Conservation (phyloP, 2,888 invertebrate genomes). For the Morpho achilles region DNA sequence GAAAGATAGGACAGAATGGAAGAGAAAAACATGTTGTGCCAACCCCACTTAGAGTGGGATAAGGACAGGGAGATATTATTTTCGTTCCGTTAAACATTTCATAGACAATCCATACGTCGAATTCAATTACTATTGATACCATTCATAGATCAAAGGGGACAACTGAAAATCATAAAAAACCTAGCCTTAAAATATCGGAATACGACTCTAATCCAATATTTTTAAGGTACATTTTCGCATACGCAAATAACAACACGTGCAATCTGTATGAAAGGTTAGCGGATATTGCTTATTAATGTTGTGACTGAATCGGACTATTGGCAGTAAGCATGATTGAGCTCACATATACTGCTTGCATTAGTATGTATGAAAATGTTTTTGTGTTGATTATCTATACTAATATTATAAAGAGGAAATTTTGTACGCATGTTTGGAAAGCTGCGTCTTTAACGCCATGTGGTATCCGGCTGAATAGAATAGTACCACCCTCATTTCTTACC, state of each 20-base stretch:
- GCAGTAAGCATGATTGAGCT: constrained; percentile 62
- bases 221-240: constrained; percentile 32
- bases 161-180: constrained; percentile 15
- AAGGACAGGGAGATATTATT: too few species aligned
- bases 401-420: too few species aligned
- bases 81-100: constrained; percentile 2
- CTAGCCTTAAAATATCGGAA: constrained; percentile 27
- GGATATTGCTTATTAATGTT: constrained; percentile 74
- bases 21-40: too few species aligned
- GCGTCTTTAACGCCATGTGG: too few species aligned
- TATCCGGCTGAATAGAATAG: too few species aligned
- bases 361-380: too few species aligned
- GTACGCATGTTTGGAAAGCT: too few species aligned
- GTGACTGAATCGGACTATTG: constrained; percentile 62
- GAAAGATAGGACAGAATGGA: too few species aligned
- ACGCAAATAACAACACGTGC: constrained; percentile 46
- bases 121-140: constrained; percentile 48
- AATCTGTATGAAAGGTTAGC: constrained; percentile 60
- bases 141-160: constrained; percentile 49
- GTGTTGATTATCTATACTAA: too few species aligned
- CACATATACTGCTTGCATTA: neutral
- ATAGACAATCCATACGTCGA: constrained; percentile 8
- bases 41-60: too few species aligned
- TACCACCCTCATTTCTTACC: too few species aligned
- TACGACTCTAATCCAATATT: neutral